phyloP scores from a whole-genome alignment of 2,888 invertebrate genomes.

The Panopea generosa region DNA sequence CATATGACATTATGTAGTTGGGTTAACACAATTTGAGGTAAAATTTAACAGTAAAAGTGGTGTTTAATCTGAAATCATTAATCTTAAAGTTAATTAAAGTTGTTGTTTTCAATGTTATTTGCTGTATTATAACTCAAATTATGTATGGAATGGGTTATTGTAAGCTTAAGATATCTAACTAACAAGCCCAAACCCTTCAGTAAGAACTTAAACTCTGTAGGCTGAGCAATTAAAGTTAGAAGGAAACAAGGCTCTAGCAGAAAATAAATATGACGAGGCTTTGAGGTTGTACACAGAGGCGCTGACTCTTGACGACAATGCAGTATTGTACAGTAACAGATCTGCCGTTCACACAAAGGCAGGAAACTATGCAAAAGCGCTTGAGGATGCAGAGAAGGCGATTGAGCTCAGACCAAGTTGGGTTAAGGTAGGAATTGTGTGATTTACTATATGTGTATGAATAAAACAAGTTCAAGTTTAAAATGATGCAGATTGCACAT shows the following conservation, averaged over 20 bases:
- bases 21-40: no score
- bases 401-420: constrained; percentile 93
- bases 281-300: constrained; percentile 93
- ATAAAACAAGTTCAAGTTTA: background rate
- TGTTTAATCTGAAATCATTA: no score
- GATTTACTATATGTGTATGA: background rate
- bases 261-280: constrained; percentile 92
- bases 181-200: no score
- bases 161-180: no score
- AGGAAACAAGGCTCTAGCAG: constrained; percentile 93
- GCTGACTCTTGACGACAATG: constrained; percentile 93
- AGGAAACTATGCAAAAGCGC: constrained; percentile 90
- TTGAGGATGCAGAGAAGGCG: constrained; percentile 94
- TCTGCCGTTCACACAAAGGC: constrained; percentile 96
- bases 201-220: constrained; percentile 85
- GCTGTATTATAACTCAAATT: no score
- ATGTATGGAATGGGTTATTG: no score
- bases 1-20: no score
- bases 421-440: constrained; percentile 88
- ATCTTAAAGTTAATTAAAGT: no score
- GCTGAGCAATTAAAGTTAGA: constrained; percentile 93
- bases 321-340: constrained; percentile 95
- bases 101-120: no score
- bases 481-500: no score
- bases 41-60: no score